A percentile compares a stretch with the other conserved stretches of the same genome.
These are phyloP conservation scores for Epinephelus moara DNA, from an alignment of 2,113 vertebrate genomes.

Conservation along the genomic window DNA sequence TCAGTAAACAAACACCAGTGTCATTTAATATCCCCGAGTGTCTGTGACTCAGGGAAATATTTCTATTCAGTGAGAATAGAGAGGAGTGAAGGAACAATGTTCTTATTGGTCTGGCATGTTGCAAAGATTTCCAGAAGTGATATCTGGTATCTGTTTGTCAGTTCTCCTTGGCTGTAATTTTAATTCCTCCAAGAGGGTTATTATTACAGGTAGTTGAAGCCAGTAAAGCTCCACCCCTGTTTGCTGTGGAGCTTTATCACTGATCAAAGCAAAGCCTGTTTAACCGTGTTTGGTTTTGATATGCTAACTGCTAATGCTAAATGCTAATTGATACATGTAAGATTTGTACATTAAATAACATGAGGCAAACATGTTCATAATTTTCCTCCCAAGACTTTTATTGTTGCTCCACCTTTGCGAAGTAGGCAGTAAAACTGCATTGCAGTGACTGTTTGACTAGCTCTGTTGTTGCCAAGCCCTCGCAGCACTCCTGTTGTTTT, in stretches of 20 bases:
- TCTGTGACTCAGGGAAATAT: slow-evolving; percentile 9
- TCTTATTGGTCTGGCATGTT: neutral
- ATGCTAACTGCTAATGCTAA: no score
- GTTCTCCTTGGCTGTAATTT: neutral
- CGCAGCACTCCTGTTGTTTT: slow-evolving; percentile 13
- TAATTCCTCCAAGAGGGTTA: neutral
- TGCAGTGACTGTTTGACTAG: slow-evolving; percentile 13
- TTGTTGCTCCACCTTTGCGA: slow-evolving; percentile 23
- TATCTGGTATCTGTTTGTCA: neutral
- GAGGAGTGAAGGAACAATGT: neutral
- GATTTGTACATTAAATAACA: neutral
- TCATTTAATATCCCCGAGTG: neutral
- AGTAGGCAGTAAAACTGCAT: slow-evolving; percentile 13
- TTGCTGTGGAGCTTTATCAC: neutral
- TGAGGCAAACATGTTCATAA: neutral
- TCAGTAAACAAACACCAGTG: neutral
- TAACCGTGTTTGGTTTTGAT: neutral
- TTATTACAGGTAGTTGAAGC: neutral
- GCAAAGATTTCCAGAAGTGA: slow-evolving; percentile 10
- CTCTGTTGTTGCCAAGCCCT: slow-evolving; percentile 12
- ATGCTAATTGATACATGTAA: neutral
- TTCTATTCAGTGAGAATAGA: neutral
- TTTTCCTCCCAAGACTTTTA: neutral
- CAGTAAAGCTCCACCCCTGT: accelerated
- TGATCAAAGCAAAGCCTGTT: neutral